Evolutionary conservation across 2,888 invertebrate genomes (phyloP), one percentile per base, ranked within the genome.

Genomic region (Meliscaeva auricollis): DNA sequence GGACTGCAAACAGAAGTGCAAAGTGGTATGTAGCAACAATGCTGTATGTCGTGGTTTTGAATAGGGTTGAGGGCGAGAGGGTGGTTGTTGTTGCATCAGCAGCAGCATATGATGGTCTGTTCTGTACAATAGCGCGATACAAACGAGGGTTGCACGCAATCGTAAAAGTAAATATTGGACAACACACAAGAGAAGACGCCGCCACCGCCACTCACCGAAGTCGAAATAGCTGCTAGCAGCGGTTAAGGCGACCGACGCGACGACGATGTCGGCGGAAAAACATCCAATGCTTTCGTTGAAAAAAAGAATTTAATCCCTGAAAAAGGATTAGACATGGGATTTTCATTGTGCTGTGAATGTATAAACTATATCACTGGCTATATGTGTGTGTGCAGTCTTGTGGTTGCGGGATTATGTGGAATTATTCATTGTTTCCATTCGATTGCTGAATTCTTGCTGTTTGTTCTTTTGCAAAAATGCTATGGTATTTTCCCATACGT

Each of bases 371-470:
- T 41, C 48, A 17, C 26, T 26, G 26, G 1, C 5, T 60, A 5
- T 62, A 3, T 48, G 17, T 38, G 30, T 69, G 62, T 70, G 58
- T 26, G 13, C 15, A 72, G 68, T 69, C 46, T 73, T 75, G 84
- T 75, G 84, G 84, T 84, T 84, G 80, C 54, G 13, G 84, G 80
- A 84, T 84, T 84, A 84, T 84, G 72, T 76, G 79, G 84, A 84
- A 84, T 84, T 84, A 84, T 80, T 84, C 84, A 84, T 84, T 84
- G 84, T 84, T 84, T 79, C 75, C 72, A 80, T 80, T 84, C 84
- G 84, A 84, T 84, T 84, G 83, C 74, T 78, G 83, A 58, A 60
- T 72, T 72, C 60, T 70, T 76, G 77, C 69, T 69, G 48, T 60
- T 66, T 17, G 44, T 50, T 78, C n/a, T 22, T 22, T 48, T 58